These are phyloP conservation scores for Penaeus indicus DNA, from an alignment of 1,140 invertebrate genomes.

Conservation along the genomic window DNA sequence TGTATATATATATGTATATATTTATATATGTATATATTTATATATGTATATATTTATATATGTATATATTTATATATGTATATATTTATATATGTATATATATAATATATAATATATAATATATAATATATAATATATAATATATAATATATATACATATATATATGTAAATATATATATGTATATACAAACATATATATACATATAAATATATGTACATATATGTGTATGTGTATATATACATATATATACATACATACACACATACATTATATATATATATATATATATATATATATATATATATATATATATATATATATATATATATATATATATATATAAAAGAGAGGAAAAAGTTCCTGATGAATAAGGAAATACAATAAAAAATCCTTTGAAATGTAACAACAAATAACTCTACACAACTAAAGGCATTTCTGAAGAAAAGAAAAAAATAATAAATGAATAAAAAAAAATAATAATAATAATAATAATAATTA, in stretches of 20 bases:
- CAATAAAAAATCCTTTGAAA: no score
- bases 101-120: conserved; percentile 24
- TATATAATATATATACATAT: conserved; percentile 32
- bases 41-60: not conserved
- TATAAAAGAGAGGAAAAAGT: not conserved
- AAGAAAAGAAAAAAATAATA: no score
- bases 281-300: conserved; percentile 43
- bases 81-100: not conserved
- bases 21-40: conserved; percentile 20
- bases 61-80: not conserved
- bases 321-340: no score
- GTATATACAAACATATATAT: conserved; percentile 31
- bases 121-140: conserved; percentile 6
- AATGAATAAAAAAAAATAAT: not conserved
- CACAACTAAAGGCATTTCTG: no score
- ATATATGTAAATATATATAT: conserved; percentile 34
- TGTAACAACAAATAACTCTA: no score
- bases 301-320: no score
- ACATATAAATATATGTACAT: conserved; percentile 38
- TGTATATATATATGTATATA: conserved; percentile 3
- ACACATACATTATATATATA: conserved; percentile 34
- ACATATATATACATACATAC: conserved; percentile 25
- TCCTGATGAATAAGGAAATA: not conserved
- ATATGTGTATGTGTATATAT: conserved; percentile 36
- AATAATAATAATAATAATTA: no score